phyloP scores from a whole-genome alignment of 2,888 invertebrate genomes.

The Tuta absoluta region DNA sequence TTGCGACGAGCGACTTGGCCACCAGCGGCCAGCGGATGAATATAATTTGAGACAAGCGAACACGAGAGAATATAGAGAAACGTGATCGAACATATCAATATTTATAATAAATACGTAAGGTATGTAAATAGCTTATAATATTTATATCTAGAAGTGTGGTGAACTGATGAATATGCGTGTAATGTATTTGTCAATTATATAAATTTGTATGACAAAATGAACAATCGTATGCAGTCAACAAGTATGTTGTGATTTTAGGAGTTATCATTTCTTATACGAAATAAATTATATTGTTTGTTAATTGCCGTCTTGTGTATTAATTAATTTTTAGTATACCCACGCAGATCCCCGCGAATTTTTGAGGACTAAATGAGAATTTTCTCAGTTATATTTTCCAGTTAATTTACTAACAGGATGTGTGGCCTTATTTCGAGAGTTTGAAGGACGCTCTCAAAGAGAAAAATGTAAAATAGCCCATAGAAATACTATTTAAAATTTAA shows the following conservation, averaged over 20 bases:
- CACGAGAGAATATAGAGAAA: conserved; percentile 48
- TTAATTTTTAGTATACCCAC: neutral
- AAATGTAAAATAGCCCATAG: too few species aligned
- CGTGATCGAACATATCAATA: conserved; percentile 66
- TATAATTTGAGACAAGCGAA: conserved; percentile 25
- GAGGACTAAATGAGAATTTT: too few species aligned
- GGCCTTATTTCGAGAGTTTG: too few species aligned
- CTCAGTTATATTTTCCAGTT: too few species aligned
- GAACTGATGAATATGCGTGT: conserved; percentile 36
- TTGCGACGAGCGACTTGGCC: too few species aligned
- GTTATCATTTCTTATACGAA: conserved; percentile 52
- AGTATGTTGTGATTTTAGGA: conserved; percentile 65
- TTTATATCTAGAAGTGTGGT: conserved; percentile 34
- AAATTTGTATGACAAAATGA: conserved; percentile 33
- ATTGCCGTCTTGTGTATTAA: conserved; percentile 33
- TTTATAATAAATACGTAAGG: conserved; percentile 41
- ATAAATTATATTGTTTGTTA: conserved; percentile 74
- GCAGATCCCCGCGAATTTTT: neutral
- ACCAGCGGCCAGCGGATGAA: too few species aligned
- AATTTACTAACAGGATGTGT: too few species aligned
- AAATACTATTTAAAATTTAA: too few species aligned
- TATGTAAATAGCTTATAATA: conserved; percentile 35
- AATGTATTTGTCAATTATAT: conserved; percentile 46
- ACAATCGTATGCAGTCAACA: conserved; percentile 49
- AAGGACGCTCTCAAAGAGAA: too few species aligned